phyloP scores from a whole-genome alignment of 2,797 vertebrate species.

The Diplodus sargus region DNA sequence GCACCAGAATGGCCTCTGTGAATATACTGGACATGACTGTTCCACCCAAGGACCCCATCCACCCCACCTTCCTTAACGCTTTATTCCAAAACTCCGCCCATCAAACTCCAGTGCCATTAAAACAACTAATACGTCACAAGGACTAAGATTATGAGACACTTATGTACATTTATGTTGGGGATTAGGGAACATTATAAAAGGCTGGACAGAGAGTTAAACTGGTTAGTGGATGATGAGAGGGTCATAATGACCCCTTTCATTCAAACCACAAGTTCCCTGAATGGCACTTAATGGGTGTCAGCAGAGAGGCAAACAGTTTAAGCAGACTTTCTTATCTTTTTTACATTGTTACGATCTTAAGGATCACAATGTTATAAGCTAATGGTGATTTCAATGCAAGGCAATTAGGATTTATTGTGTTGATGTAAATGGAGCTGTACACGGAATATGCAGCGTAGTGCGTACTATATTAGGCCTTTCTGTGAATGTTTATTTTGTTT shows the following conservation, averaged over 20 bases:
- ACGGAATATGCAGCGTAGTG: background rate
- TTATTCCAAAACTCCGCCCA: slow-evolving; percentile 30
- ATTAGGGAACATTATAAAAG: slow-evolving; percentile 58
- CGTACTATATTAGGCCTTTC: background rate
- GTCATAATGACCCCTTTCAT: slow-evolving; percentile 67
- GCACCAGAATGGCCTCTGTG: slow-evolving; percentile 48
- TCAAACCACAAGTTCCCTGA: slow-evolving; percentile 53
- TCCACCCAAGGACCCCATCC: slow-evolving; percentile 36
- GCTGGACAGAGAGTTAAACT: slow-evolving; percentile 66
- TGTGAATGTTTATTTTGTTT: slow-evolving; percentile 40
- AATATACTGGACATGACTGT: slow-evolving; percentile 71
- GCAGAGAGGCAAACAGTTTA: slow-evolving; percentile 35
- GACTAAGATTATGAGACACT: slow-evolving; percentile 70
- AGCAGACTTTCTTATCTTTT: slow-evolving; percentile 37
- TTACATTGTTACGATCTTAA: slow-evolving; percentile 44
- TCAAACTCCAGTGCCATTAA: slow-evolving; percentile 64
- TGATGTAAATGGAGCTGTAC: background rate
- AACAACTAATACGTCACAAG: slow-evolving; percentile 73
- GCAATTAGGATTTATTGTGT: slow-evolving; percentile 9
- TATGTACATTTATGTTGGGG: slow-evolving; percentile 77
- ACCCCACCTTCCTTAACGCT: slow-evolving; percentile 62
- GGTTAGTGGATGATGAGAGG: slow-evolving; percentile 75
- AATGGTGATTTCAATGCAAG: slow-evolving; percentile 40
- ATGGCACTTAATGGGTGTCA: slow-evolving; percentile 66
- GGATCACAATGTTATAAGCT: slow-evolving; percentile 42